A percentile compares a stretch with the other conserved stretches of the same genome.
phyloP scores from a whole-genome alignment of 1,140 invertebrate species.

The Trachymyrmex cornetzi region DNA sequence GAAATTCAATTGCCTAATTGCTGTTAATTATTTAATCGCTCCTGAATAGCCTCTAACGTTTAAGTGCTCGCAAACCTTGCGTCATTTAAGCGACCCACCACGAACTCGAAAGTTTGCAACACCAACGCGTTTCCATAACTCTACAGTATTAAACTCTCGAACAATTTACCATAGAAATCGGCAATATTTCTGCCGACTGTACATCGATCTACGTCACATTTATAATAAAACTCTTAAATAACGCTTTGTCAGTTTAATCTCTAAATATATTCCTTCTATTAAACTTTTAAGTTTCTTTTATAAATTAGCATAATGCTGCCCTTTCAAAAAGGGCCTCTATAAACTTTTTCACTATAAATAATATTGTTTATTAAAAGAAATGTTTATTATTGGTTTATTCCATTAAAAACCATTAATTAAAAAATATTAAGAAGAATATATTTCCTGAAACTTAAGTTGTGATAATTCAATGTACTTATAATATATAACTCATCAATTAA shows the following conservation, averaged over 20 bases:
- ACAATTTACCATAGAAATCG: conserved; percentile 6
- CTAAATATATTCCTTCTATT: background rate
- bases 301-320: background rate
- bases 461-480: background rate
- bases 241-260: background rate
- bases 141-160: conserved; percentile 32
- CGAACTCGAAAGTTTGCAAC: conserved; percentile 73
- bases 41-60: conserved; percentile 80
- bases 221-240: background rate
- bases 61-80: conserved; percentile 82
- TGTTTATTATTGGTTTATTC: background rate
- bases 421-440: background rate
- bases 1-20: conserved; percentile 84
- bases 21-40: conserved; percentile 84
- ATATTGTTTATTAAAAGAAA: background rate
- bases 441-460: background rate
- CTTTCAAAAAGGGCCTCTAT: background rate
- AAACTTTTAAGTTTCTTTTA: background rate
- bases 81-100: conserved; percentile 80
- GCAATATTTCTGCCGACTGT: background rate
- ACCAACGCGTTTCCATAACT: conserved; percentile 42
- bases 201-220: background rate
- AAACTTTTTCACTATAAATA: background rate
- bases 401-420: no score
- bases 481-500: background rate